Conservation (phyloP, 2,113 vertebrate genomes). For the Thunnus maccoyii region DNA sequence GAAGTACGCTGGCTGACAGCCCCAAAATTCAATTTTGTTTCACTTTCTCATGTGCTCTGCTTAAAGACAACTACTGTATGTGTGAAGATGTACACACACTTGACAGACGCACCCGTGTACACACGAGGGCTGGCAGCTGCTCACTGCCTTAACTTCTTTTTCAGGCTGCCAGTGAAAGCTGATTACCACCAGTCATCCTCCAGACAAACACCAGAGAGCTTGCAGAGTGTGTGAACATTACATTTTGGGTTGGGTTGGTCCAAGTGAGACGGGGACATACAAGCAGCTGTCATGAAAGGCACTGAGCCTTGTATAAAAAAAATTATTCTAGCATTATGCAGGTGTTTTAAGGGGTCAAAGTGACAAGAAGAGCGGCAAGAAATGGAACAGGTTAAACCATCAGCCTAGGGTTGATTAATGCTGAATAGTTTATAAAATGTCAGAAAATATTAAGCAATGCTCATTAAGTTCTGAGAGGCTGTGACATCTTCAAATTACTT, state of each 20-base stretch:
- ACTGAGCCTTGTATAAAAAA: constrained; percentile 16
- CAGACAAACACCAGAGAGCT: constrained; percentile 59
- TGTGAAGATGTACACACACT: constrained; percentile 38
- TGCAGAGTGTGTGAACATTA: constrained; percentile 19
- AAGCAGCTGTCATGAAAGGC: constrained; percentile 5
- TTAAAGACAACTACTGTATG: constrained; percentile 51
- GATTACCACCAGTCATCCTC: constrained; percentile 62
- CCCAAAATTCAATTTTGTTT: constrained; percentile 70
- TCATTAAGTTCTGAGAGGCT: background rate
- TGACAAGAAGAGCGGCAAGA: background rate
- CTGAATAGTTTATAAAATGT: background rate
- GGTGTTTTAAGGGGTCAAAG: constrained; percentile 1
- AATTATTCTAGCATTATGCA: background rate
- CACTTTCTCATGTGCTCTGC: constrained; percentile 46
- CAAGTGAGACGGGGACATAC: constrained; percentile 2
- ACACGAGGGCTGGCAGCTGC: constrained; percentile 53
- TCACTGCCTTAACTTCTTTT: constrained; percentile 56
- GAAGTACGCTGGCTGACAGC: constrained; percentile 63
- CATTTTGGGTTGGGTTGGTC: constrained; percentile 41
- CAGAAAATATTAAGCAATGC: background rate
- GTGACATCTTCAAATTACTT: background rate
- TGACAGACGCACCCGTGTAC: constrained; percentile 29
- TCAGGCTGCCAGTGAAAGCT: constrained; percentile 66
- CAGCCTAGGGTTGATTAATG: background rate
- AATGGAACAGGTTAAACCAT: background rate